Percentiles rank a stretch among this genome's conserved stretches.
phyloP scores from a whole-genome alignment of 2,888 invertebrate species.

The Ectemnius continuus region DNA sequence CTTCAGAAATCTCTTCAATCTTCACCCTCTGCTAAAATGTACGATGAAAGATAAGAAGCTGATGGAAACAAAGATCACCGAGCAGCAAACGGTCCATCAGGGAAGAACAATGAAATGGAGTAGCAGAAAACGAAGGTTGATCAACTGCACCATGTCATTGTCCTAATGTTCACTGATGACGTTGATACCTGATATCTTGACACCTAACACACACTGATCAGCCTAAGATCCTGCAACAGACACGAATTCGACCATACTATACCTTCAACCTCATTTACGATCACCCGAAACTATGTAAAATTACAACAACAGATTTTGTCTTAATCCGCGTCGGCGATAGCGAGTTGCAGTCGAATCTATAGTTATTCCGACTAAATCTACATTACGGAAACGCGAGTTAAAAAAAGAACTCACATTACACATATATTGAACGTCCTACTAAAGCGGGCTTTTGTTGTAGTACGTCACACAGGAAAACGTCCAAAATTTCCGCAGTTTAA shows the following conservation, averaged over 20 bases:
- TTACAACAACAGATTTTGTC: too few relatives aligned
- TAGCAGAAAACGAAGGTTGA: conserved; percentile 60
- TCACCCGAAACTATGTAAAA: conserved; percentile 37
- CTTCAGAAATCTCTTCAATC: conserved; percentile 71
- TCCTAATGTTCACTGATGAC: conserved; percentile 59
- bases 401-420: too few relatives aligned
- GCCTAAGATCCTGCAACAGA: conserved; percentile 74
- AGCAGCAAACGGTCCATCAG: conserved; percentile 65
- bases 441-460: too few relatives aligned
- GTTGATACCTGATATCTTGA: conserved; percentile 57
- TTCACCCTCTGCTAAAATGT: conserved; percentile 68
- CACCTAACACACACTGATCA: conserved; percentile 70
- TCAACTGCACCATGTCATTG: conserved; percentile 63
- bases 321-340: too few relatives aligned
- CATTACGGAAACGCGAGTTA: too few relatives aligned
- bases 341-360: too few relatives aligned
- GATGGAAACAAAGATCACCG: conserved; percentile 69
- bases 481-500: too few relatives aligned
- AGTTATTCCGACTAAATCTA: too few relatives aligned
- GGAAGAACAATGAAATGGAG: conserved; percentile 65
- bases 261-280: conserved; percentile 54
- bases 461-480: too few relatives aligned
- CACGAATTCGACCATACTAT: conserved; percentile 68
- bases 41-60: conserved; percentile 70
- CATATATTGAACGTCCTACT: too few relatives aligned